These are phyloP conservation scores for Hydraecia micacea DNA, from an alignment of 2,888 invertebrate species.

Conservation along the genomic window DNA sequence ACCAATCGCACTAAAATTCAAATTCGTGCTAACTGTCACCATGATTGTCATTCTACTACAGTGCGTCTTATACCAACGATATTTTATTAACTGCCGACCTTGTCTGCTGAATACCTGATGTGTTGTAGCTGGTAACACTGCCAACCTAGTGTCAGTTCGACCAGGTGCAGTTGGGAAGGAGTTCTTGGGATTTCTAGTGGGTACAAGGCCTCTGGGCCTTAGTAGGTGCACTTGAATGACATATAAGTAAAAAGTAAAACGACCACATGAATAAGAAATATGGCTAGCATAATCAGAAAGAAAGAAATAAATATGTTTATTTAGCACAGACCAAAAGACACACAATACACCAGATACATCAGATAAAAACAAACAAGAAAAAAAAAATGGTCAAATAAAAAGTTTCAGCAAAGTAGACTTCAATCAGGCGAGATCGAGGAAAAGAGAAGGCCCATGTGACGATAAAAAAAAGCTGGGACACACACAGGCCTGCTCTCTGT, in stretches of 20 bases:
- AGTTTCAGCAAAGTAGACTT: no score
- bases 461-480: no score
- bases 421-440: no score
- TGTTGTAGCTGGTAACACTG: slow-evolving; percentile 12
- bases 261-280: no score
- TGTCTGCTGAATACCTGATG: slow-evolving; percentile 64
- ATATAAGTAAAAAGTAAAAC: background rate
- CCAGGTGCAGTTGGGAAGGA: background rate
- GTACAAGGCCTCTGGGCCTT: background rate
- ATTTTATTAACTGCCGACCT: slow-evolving; percentile 65
- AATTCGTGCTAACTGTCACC: slow-evolving; percentile 62
- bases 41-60: slow-evolving; percentile 63
- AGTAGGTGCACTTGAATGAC: background rate
- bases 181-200: background rate
- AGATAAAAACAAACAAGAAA: no score
- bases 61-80: slow-evolving; percentile 62
- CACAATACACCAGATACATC: no score
- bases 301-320: no score
- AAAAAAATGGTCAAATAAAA: no score
- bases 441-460: no score
- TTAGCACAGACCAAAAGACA: no score
- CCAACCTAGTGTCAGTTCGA: background rate
- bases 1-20: slow-evolving; percentile 51
- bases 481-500: no score
- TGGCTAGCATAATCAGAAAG: no score